Conservation (phyloP, 2,888 invertebrate genomes). For the Polia nebulosa region DNA sequence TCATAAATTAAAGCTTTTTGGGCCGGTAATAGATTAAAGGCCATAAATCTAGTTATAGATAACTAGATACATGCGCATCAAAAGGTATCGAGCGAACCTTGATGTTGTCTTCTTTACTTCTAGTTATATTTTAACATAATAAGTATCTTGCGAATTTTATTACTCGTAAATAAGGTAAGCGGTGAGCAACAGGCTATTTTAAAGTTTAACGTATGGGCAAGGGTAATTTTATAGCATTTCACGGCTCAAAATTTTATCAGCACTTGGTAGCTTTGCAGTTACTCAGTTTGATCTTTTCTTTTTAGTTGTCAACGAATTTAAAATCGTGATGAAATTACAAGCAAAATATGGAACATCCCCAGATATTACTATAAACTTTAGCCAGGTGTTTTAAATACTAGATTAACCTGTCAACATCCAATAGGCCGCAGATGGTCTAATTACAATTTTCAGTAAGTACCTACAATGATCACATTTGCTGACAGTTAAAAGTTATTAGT, state of each 20-base stretch:
- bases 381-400: too few relatives aligned
- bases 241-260: conserved; percentile 12
- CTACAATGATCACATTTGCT: too few relatives aligned
- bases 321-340: neutral
- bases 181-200: conserved; percentile 36
- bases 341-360: neutral
- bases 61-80: too few relatives aligned
- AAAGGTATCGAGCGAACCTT: neutral
- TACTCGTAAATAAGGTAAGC: conserved; percentile 38
- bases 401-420: too few relatives aligned
- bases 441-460: too few relatives aligned
- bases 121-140: conserved; percentile 4
- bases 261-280: neutral
- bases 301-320: neutral
- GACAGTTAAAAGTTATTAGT: too few relatives aligned
- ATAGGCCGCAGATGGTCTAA: too few relatives aligned
- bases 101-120: neutral
- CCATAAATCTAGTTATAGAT: too few relatives aligned
- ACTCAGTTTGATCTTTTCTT: neutral
- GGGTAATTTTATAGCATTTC: conserved; percentile 27
- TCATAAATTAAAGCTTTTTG: too few relatives aligned
- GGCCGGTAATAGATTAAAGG: too few relatives aligned
- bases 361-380: too few relatives aligned
- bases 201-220: conserved; percentile 2
- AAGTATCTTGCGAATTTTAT: conserved; percentile 34